Evolutionary conservation across 2,797 vertebrate genomes (phyloP), one percentile per base, ranked within the genome.

Genomic region (Protosalanx chinensis): DNA sequence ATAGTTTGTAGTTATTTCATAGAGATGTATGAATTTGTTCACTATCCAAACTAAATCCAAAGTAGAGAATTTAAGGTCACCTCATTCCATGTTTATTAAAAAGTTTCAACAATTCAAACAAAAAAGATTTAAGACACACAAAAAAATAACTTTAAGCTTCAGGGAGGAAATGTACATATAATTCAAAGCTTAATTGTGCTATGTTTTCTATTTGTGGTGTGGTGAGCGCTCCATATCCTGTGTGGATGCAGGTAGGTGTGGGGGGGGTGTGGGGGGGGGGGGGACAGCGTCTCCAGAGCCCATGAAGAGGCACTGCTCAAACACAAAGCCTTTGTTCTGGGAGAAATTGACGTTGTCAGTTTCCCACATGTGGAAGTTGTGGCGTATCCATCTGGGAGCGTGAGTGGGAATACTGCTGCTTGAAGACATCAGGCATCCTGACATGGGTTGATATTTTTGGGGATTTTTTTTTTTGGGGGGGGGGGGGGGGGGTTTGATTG

Each of bases 301-400:
- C 85, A 72, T 87, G 82, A 88, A 75, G 82, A 82, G 85, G 82
- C 84, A 85, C 86, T 81, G 84, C 85, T 84, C 87, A 83, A 85
- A 85, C 83, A 90, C 83, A 83, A 88, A 89, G 79, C 86, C 85
- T 88, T 92, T 93, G 91, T 93, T 92, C 85, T 92, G 51, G 70
- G 88, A 89, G 91, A 91, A 93, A 93, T 92, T 91, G 88, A 92
- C 88, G 88, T 66, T 87, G 91, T 91, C 92, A 92, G 89, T 85
- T 91, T 91, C 88, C 88, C 88, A 90, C 87, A 73, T 87, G 88
- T 85, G 87, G 81, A 85, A 85, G 83, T 82, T 72, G 87, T 84
- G 82, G 82, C 82, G 84, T 83, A 88, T 89, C 88, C 91, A 89
- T 85, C 80, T 76, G 91, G 89, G 87, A 90, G 80, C 86, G 78